Base-by-base conservation (phyloP, 2,113 vertebrate genomes). In the Oceanites oceanicus region DNA sequence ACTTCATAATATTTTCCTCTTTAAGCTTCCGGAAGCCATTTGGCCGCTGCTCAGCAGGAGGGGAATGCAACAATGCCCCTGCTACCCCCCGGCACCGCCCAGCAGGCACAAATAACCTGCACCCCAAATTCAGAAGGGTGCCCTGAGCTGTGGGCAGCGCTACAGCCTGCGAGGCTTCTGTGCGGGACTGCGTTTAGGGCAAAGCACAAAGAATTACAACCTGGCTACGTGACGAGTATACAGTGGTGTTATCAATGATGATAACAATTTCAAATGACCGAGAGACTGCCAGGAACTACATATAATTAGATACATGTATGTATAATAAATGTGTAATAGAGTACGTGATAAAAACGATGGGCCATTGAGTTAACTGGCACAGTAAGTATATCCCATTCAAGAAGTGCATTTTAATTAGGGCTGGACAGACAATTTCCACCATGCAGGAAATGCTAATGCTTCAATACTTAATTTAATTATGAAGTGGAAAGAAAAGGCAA, bases 161-260 rank as follows among this genome's bases (percentile, higher is more conserved):
- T 58, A 21, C 23, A 47, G 13, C 44, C 61, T 42, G 15, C 0
- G 11, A 25, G 53, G 42, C 44, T 77, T 58, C 0, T 0, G 3
- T 44, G n/a, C 3, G 2, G 53, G 23, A 59, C 14, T 18, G 27
- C 9, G 44, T 40, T 90, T 63, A 50, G 59, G 53, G 45, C 47
- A 84, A 66, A 30, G 18, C 42, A 55, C 34, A 38, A 53, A 76
- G 26, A 45, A 45, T 62, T 53, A 55, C 25, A 30, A 4, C 32
- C 21, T 59, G 67, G 26, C 44, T 84, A 7, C 3, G 1, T 68
- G 49, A 34, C 0, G 1, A 55, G 40, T 47, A 15, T 10, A 52
- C 30, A 63, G 40, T 34, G 32, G 29, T 67, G 25, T 58, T 86
- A 76, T 32, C 81, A 52, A 18, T 20, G 9, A 59, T 80, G 68